Evolutionary conservation across 1,140 invertebrate genomes (phyloP).

Genomic region (Bombus sibiricus): DNA sequence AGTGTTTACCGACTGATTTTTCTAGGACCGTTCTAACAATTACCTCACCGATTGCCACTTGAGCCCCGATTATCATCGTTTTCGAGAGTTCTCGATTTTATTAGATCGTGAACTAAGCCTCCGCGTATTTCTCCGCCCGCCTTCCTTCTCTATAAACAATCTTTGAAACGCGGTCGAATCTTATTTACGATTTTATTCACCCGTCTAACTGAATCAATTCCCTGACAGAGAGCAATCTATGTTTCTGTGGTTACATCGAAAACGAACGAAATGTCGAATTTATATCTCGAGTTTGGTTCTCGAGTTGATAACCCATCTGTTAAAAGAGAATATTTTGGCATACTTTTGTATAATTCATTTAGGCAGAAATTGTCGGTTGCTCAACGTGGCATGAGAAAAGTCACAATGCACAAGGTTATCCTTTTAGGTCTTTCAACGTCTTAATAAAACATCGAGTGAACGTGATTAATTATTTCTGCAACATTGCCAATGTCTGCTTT

Average conservation of each 20-base stretch:
- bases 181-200: background rate
- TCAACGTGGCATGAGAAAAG: too few relatives aligned
- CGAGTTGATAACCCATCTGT: too few relatives aligned
- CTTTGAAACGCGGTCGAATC: background rate
- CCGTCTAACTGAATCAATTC: background rate
- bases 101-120: background rate
- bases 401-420: background rate
- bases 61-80: slow-evolving; percentile 65
- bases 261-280: background rate
- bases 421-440: background rate
- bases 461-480: background rate
- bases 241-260: background rate
- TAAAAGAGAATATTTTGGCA: background rate
- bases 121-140: background rate
- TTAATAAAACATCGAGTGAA: background rate
- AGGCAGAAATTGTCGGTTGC: background rate
- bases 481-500: background rate
- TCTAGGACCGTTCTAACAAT: slow-evolving; percentile 71
- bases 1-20: slow-evolving; percentile 77
- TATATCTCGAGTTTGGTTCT: background rate
- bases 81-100: slow-evolving; percentile 50
- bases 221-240: background rate
- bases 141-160: background rate
- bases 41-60: slow-evolving; percentile 68
- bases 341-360: background rate